Base-by-base conservation (phyloP, 2,113 vertebrate species). In the Tetraodon nigroviridis region DNA sequence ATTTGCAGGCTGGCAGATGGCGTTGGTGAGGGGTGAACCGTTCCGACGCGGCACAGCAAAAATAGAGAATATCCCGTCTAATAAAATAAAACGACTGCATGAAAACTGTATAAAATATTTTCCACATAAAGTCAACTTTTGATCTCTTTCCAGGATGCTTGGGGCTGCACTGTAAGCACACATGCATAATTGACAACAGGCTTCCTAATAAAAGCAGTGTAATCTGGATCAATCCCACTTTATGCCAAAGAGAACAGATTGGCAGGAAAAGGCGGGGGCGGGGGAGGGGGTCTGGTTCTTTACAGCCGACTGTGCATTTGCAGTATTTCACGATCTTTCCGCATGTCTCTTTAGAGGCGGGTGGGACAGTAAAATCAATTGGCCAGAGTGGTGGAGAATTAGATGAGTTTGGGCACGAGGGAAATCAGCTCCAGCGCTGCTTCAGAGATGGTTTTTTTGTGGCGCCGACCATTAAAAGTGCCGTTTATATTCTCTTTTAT, bases 191-290 rank as follows among this genome's bases (percentile, higher is more conserved):
- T 85, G 80, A 81, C 74, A 64, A 67, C 73, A 71, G 51, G 81
- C 55, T 51, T 73, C 55, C 24, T 75, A 77, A 74, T 71, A 81
- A 85, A 80, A 24, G n/a, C 55, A 51, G 58, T 67, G 63, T 83
- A 85, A 86, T 85, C 77, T 79, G 81, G 82, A 85, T 83, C 83
- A 85, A 81, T 73, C 57, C 42, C 1, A 41, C 42, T 21, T 55
- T 12, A 51, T 77, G 83, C 85, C 82, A 87, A 80, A 48, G 64
- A 47, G 61, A 84, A 70, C 81, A 84, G 81, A 86, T 82, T 83
- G 85, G 80, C 64, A 72, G 60, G 62, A 66, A 67, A 61, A 32
- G 14, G 45, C 55, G 51, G 40, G 24, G 51, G 58, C 27, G 60
- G 14, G 45, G 56, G 51, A 32, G 24, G 51, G 58, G 40, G 60